Evolutionary conservation across 2,888 invertebrate species (phyloP), one percentile per base, ranked within the genome.

Genomic region (Cryptocephalus moraei): DNA sequence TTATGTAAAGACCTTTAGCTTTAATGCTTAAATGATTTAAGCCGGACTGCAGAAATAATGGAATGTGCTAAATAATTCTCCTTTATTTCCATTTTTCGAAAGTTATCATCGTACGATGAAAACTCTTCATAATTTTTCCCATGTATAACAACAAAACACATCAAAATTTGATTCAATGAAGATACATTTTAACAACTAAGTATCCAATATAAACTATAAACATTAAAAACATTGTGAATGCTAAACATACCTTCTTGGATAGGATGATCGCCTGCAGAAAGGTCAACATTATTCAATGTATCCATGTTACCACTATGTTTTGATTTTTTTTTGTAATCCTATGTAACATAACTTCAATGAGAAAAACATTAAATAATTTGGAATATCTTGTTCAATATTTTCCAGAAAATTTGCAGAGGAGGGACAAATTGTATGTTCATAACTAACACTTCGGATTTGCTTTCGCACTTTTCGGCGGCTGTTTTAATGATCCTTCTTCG

Each of bases 381-480:
- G 34, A n/a, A 34, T 34, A n/a, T 34, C n/a, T 34, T 34, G 9
- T n/a, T 34, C 9, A 34, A 34, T n/a, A 34, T 34, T 34, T 34
- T 34, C 34, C 34, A 34, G n/a, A 34, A 34, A 34, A n/a, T 9
- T 34, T n/a, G n/a, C 31, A 9, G 44, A 44, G 9, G 9, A 34
- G 32, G 36, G 39, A 44, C 32, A 39, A 6, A 8, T 36, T 12
- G 34, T 44, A 11, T 34, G 14, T 31, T 34, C 31, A 22, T 44
- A 44, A 9, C 14, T 10, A 10, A 6, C 31, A 34, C 44, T 44
- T 33, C 39, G 22, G 8, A 41, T 39, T 9, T 45, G 45, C 33
- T 38, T 45, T n/a, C 45, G 38, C 32, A 45, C 32, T 39, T 32
- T 39, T 45, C 45, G 10, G 45, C 39, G 32, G 39, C 39, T 32